phyloP scores from a whole-genome alignment of 2,888 invertebrate genomes.

The Eupithecia pulchellata region DNA sequence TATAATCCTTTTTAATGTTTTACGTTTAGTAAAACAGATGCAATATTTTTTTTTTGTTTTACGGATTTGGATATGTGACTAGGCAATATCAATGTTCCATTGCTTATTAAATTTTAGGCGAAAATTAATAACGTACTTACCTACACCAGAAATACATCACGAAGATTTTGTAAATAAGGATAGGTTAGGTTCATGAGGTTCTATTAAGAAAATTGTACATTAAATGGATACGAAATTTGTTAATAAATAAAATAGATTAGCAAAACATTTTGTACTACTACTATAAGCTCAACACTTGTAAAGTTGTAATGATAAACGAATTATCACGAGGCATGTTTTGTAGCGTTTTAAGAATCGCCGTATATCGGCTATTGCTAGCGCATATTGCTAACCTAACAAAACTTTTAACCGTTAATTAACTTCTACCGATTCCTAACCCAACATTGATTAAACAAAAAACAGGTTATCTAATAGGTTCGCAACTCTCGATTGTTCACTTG shows the following conservation, averaged over 20 bases:
- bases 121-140: background rate
- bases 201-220: background rate
- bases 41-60: background rate
- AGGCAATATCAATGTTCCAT: background rate
- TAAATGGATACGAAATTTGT: background rate
- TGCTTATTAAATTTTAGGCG: too few relatives aligned
- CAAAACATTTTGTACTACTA: background rate
- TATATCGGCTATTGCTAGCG: background rate
- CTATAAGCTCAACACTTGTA: background rate
- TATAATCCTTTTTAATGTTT: background rate
- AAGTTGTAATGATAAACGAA: background rate
- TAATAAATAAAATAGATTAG: background rate
- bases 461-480: slow-evolving; percentile 72
- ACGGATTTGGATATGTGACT: background rate
- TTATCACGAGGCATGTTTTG: background rate
- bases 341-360: background rate
- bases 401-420: background rate
- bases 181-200: background rate
- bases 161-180: background rate
- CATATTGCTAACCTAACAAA: background rate
- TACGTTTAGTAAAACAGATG: background rate
- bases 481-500: slow-evolving; percentile 78
- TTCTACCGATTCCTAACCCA: slow-evolving; percentile 53
- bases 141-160: background rate
- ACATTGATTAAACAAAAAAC: slow-evolving; percentile 58